These are phyloP conservation scores for Monoplex corrugatus DNA, from an alignment of 2,888 invertebrate genomes.

Conservation along the genomic window DNA sequence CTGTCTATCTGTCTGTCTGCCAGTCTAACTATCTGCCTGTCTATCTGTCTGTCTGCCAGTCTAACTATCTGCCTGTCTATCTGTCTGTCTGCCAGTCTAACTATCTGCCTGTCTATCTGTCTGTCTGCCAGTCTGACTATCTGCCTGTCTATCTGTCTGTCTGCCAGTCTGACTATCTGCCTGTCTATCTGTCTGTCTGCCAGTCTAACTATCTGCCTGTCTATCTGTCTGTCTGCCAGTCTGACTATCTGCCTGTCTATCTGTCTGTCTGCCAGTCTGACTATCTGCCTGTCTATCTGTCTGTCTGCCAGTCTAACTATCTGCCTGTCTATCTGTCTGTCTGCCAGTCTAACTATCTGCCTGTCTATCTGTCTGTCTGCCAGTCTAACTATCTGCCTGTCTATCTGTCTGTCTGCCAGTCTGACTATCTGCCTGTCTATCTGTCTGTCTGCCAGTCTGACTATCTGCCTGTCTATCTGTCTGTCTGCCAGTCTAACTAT, in stretches of 20 bases:
- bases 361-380: background rate
- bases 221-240: background rate
- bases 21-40: too few relatives aligned
- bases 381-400: too few relatives aligned
- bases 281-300: too few relatives aligned
- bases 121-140: too few relatives aligned
- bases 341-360: background rate
- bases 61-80: background rate
- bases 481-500: background rate
- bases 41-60: background rate
- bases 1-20: too few relatives aligned
- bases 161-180: background rate
- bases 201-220: too few relatives aligned
- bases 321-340: background rate
- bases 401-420: background rate
- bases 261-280: background rate
- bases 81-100: background rate
- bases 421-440: background rate
- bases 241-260: background rate
- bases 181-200: too few relatives aligned
- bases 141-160: too few relatives aligned
- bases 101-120: too few relatives aligned
- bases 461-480: too few relatives aligned
- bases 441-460: background rate
- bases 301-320: too few relatives aligned